Conservation (phyloP, 2,797 vertebrate genomes). For the Danio aesculapii region DNA sequence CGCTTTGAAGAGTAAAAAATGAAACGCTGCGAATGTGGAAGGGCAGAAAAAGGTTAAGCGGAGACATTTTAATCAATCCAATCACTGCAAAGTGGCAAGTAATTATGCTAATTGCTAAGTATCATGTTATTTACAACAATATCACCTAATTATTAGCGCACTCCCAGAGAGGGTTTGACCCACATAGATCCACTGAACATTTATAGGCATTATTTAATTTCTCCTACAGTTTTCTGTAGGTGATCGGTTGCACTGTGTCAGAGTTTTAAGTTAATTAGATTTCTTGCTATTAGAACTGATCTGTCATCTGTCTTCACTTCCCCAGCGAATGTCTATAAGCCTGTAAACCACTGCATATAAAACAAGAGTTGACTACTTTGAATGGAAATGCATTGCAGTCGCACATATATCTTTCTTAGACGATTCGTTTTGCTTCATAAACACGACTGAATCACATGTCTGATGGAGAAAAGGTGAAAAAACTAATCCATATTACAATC, state of each 20-base stretch:
- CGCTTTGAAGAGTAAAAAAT: constrained; percentile 19
- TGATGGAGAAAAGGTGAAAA: too few species aligned
- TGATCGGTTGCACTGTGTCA: constrained; percentile 16
- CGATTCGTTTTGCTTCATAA: too few species aligned
- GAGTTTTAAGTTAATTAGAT: constrained; percentile 32
- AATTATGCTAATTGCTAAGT: constrained; percentile 21
- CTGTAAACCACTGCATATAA: constrained; percentile 31
- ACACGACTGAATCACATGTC: too few species aligned
- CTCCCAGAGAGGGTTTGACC: constrained; percentile 17
- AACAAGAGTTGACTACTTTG: too few species aligned
- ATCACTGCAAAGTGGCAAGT: constrained; percentile 27
- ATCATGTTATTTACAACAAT: constrained; percentile 26
- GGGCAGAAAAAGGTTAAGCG: not conserved
- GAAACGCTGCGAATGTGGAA: constrained; percentile 6
- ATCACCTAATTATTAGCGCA: constrained; percentile 30
- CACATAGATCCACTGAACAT: not conserved
- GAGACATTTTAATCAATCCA: constrained; percentile 29
- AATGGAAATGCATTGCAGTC: too few species aligned
- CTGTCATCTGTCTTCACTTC: not conserved
- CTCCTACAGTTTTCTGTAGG: not conserved
- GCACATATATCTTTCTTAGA: too few species aligned
- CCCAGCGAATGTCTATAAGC: not conserved
- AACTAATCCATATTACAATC: too few species aligned
- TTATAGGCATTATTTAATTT: constrained; percentile 8
- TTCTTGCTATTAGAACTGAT: constrained; percentile 10